These are phyloP conservation scores for Pharmacophagus antenor DNA, from an alignment of 2,888 invertebrate genomes.

Conservation along the genomic window DNA sequence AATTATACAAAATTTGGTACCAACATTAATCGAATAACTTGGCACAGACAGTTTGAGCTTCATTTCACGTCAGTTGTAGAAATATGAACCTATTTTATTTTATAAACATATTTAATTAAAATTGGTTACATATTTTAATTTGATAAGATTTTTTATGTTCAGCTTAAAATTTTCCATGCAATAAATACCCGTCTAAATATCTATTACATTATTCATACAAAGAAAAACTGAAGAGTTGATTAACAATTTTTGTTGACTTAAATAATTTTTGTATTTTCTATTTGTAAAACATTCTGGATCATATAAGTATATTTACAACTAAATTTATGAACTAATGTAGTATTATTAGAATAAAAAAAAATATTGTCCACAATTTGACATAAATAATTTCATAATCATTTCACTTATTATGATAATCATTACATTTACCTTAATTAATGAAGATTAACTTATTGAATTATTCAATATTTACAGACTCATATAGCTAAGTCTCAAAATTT, in stretches of 20 bases:
- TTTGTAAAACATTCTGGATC: neutral
- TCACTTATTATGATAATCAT: neutral
- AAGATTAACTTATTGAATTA: conserved; percentile 9
- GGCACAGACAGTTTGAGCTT: conserved; percentile 25
- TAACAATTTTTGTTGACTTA: neutral
- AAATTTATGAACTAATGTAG: too few relatives aligned
- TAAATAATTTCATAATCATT: neutral
- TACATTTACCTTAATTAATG: conserved; percentile 7
- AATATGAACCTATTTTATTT: conserved; percentile 9
- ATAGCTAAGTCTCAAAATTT: conserved; percentile 12
- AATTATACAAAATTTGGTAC: conserved; percentile 20
- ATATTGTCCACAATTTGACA: neutral
- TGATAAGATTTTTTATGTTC: neutral
- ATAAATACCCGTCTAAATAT: conserved; percentile 1
- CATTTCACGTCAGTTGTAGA: conserved; percentile 4
- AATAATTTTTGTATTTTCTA: neutral
- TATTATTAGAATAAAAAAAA: too few relatives aligned
- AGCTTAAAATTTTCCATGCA: neutral
- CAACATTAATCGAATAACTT: conserved; percentile 16
- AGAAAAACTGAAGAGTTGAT: neutral
- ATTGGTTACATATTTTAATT: neutral
- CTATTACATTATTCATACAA: neutral
- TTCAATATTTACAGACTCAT: conserved; percentile 18
- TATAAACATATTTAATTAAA: neutral
- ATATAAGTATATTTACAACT: conserved; percentile 19